Evolutionary conservation across 2,113 vertebrate species (phyloP).

Genomic region (Addax nasomaculatus): DNA sequence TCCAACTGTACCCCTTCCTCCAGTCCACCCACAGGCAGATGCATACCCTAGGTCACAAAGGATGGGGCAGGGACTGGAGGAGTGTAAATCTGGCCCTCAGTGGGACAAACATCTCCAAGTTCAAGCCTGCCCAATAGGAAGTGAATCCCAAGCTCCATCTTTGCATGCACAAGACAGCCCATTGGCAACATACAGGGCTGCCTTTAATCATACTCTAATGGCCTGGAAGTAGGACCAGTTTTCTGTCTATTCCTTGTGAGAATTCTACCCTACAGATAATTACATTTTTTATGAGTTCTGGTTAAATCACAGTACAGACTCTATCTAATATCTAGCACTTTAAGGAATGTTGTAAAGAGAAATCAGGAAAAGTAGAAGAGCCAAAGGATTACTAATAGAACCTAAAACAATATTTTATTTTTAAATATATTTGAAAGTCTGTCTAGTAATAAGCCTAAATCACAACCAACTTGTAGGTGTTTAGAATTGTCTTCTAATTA

Average conservation of each 20-base stretch:
- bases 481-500: neutral
- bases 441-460: neutral
- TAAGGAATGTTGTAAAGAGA: neutral
- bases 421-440: conserved; percentile 18
- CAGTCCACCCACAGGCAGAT: neutral
- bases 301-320: neutral
- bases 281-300: neutral
- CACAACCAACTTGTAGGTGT: neutral
- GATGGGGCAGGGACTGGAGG: neutral
- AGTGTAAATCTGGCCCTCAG: neutral
- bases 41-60: neutral
- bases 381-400: neutral
- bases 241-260: neutral
- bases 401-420: neutral
- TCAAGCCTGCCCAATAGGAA: neutral
- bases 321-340: neutral
- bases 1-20: neutral
- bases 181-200: neutral
- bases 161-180: neutral
- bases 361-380: neutral
- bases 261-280: neutral
- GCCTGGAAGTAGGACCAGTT: neutral
- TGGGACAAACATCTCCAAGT: neutral
- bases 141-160: neutral
- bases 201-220: neutral